Evolutionary conservation across 2,888 invertebrate genomes (phyloP).

Genomic region (Venustoraphidia nigricollis): DNA sequence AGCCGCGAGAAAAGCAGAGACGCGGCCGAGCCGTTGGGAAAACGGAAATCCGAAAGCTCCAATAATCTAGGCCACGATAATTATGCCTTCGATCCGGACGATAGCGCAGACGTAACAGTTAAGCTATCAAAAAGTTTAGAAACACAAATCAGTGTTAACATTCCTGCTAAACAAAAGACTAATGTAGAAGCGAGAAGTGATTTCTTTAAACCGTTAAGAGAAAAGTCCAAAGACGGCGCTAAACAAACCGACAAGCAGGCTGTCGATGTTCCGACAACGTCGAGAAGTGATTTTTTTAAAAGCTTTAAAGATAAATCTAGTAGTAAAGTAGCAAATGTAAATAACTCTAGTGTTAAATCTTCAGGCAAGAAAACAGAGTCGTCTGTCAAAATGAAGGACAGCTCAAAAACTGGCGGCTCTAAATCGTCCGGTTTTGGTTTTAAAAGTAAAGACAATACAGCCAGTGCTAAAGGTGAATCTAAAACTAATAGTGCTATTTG

Average conservation of each 20-base stretch:
- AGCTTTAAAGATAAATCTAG: not conserved
- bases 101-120: not conserved
- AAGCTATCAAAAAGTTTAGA: not conserved
- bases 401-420: not conserved
- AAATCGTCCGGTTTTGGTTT: not conserved
- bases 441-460: not conserved
- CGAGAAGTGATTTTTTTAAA: constrained; percentile 3
- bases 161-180: not conserved
- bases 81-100: constrained; percentile 1
- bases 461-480: not conserved
- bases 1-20: constrained; percentile 19
- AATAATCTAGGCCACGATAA: not conserved
- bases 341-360: not conserved
- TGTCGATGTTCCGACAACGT: not conserved
- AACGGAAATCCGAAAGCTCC: not conserved
- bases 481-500: not conserved
- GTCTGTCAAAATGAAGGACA: not conserved
- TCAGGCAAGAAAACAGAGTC: not conserved
- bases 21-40: not conserved
- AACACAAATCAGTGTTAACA: not conserved
- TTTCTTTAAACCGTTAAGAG: constrained; percentile 5
- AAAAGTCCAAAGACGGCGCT: constrained; percentile 3
- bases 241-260: no score
- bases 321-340: no score
- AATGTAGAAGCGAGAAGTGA: constrained; percentile 1